Percentiles rank a stretch among this genome's conserved stretches.
Evolutionary conservation across 2,888 invertebrate genomes (phyloP).

Genomic region (Tortricodes alternella): DNA sequence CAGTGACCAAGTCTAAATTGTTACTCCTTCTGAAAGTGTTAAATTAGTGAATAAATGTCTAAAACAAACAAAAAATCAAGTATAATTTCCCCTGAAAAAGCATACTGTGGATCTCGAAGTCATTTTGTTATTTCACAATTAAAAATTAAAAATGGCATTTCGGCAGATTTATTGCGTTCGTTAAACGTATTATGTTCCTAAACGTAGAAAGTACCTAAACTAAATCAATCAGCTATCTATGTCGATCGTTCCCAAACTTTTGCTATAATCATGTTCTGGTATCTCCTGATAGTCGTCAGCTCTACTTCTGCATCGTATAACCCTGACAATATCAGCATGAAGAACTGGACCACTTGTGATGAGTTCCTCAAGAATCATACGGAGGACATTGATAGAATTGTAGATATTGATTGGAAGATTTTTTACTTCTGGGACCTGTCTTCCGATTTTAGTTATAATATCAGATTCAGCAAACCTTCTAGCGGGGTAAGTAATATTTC

Average conservation of each 20-base stretch:
- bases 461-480: constrained; percentile 51
- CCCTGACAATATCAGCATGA: constrained; percentile 1
- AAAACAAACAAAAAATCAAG: too few relatives aligned
- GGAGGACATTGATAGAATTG: constrained; percentile 44
- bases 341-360: constrained; percentile 58
- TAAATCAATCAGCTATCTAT: too few relatives aligned
- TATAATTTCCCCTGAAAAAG: too few relatives aligned
- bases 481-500: constrained; percentile 51
- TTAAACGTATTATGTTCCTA: too few relatives aligned
- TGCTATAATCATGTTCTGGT: constrained; percentile 14
- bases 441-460: constrained; percentile 44
- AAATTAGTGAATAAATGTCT: too few relatives aligned
- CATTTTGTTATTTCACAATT: too few relatives aligned
- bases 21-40: too few relatives aligned
- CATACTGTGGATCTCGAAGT: too few relatives aligned
- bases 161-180: too few relatives aligned
- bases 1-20: too few relatives aligned
- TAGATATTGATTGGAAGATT: constrained; percentile 60
- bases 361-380: constrained; percentile 49
- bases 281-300: neutral
- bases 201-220: too few relatives aligned
- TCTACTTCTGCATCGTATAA: constrained; percentile 1
- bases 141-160: too few relatives aligned
- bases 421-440: constrained; percentile 59
- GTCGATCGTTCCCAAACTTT: neutral